phyloP scores from a whole-genome alignment of 2,113 vertebrate species.

The Puffinus mauretanicus region DNA sequence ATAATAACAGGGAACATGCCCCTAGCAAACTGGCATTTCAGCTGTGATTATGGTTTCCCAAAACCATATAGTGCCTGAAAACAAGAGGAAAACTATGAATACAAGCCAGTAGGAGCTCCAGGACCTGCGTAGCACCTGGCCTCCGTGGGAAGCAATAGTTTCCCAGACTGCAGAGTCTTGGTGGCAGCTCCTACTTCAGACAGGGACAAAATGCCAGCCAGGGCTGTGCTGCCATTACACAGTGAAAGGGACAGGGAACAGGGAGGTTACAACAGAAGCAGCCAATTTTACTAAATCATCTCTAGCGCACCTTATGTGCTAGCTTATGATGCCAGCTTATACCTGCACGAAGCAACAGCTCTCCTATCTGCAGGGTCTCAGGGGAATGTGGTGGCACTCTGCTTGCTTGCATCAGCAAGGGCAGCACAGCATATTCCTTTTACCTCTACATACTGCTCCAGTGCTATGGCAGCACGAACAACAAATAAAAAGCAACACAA shows the following conservation, averaged over 20 bases:
- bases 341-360: not conserved
- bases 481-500: not conserved
- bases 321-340: not conserved
- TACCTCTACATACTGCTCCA: not conserved
- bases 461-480: not conserved
- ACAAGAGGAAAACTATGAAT: fast-evolving
- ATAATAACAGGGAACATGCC: not conserved
- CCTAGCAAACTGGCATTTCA: not conserved
- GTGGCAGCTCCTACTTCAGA: not conserved
- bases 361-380: fast-evolving
- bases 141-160: not conserved
- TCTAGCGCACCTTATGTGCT: not conserved
- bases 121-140: not conserved
- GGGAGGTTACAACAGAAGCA: not conserved
- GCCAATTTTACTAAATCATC: not conserved
- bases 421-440: not conserved
- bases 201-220: not conserved
- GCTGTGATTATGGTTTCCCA: not conserved
- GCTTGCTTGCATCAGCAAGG: fast-evolving
- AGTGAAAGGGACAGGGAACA: not conserved
- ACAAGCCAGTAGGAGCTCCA: not conserved
- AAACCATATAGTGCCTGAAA: not conserved
- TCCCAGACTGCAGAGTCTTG: not conserved
- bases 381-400: fast-evolving
- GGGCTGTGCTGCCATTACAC: not conserved